phyloP scores from a whole-genome alignment of 2,888 invertebrate species.

The Heteromyza rotundicornis region DNA sequence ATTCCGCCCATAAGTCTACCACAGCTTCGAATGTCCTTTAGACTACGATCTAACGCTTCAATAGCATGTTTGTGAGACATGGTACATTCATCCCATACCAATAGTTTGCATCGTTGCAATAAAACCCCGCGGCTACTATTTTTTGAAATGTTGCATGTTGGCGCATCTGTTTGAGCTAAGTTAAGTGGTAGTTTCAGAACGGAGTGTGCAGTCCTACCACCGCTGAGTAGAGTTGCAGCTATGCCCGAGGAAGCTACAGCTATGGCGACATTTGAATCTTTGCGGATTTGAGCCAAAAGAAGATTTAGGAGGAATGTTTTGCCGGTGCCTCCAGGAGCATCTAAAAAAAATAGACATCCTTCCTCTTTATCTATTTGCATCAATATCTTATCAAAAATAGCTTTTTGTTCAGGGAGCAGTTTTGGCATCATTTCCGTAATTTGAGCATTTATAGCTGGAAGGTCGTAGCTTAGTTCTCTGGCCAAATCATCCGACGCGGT shows the following conservation, averaged over 20 bases:
- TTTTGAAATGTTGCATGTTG: background rate
- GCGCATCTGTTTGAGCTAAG: background rate
- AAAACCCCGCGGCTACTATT: background rate
- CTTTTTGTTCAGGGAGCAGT: no score
- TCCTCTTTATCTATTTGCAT: no score
- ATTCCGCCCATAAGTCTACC: background rate
- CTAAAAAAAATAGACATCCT: no score
- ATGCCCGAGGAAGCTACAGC: conserved; percentile 8
- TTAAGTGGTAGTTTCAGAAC: background rate
- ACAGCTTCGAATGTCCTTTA: background rate
- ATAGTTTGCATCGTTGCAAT: background rate
- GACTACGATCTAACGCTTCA: background rate
- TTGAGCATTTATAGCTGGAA: no score
- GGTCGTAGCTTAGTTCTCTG: no score
- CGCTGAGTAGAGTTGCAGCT: no score
- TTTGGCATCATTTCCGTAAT: no score
- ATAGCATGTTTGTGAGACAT: background rate
- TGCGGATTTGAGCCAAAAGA: background rate
- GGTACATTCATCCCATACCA: background rate
- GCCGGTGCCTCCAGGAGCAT: no score
- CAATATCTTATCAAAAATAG: no score
- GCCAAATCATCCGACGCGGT: no score
- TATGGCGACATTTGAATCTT: conserved; percentile 2
- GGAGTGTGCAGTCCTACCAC: background rate
- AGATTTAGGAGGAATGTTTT: no score